A percentile compares a stretch with the other conserved stretches of the same genome.
These are phyloP conservation scores for Capricornis sumatraensis DNA, from an alignment of 2,113 vertebrate species.

Conservation along the genomic window DNA sequence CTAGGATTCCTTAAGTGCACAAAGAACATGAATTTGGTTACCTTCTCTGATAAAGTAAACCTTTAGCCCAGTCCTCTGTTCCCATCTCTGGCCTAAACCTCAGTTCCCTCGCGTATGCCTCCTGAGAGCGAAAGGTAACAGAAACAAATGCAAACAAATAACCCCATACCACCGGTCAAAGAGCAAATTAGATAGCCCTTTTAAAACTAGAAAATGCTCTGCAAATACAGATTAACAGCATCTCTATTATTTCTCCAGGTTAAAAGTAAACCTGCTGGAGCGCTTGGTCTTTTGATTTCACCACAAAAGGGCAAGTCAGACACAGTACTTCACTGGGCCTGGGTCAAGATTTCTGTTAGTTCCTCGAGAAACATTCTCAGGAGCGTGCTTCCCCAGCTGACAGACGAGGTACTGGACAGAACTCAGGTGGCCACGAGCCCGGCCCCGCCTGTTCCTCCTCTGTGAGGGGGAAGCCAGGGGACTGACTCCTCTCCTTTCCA, in stretches of 20 bases:
- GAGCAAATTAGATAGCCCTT: not conserved
- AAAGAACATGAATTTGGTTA: not conserved
- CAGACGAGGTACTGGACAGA: accelerated
- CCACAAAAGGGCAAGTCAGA: not conserved
- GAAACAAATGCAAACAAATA: not conserved
- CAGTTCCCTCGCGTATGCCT: not conserved
- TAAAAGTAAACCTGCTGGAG: not conserved
- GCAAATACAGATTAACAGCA: not conserved
- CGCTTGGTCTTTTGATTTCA: not conserved
- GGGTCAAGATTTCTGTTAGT: not conserved
- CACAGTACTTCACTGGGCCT: not conserved
- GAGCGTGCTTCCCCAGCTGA: not conserved
- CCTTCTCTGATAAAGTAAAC: not conserved
- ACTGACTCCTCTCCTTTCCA: not conserved
- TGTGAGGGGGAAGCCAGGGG: accelerated
- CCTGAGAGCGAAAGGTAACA: not conserved
- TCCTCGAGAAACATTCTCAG: not conserved
- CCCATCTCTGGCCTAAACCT: not conserved
- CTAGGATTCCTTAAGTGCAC: not conserved
- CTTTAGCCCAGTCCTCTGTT: not conserved
- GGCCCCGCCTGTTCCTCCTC: not conserved
- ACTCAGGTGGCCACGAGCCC: not conserved
- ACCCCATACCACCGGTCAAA: not conserved
- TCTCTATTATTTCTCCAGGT: not conserved
- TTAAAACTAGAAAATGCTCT: not conserved